Percentiles rank a stretch among this genome's conserved stretches.
These are phyloP conservation scores for Pterocles orientalis DNA, from an alignment of 2,113 vertebrate genomes.

Conservation along the genomic window DNA sequence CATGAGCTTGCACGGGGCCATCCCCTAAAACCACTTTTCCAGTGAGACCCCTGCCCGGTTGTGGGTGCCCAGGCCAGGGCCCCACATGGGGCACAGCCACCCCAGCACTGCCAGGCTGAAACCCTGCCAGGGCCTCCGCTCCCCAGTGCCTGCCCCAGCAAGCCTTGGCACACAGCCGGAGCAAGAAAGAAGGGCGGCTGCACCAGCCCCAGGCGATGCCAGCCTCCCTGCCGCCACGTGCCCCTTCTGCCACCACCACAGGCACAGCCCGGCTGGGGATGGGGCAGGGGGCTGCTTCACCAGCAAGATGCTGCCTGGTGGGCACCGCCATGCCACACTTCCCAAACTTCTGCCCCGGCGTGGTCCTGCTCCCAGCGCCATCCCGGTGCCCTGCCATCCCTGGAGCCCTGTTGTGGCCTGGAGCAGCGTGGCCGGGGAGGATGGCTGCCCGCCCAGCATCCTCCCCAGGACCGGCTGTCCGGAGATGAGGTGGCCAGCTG, in stretches of 20 bases:
- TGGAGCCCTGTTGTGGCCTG: neutral
- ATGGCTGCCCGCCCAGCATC: neutral
- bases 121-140: constrained; percentile 31
- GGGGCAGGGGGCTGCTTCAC: neutral
- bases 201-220: neutral
- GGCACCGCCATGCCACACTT: accelerated
- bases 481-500: neutral
- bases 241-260: neutral
- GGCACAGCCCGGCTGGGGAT: neutral
- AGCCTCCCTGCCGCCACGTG: neutral
- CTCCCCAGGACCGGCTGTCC: neutral
- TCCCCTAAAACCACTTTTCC: neutral
- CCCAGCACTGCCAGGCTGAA: neutral
- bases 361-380: neutral
- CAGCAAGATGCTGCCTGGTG: neutral
- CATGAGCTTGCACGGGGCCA: neutral
- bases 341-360: neutral
- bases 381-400: neutral
- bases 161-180: constrained; percentile 29
- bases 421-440: neutral
- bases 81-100: accelerated
- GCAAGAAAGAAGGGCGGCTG: neutral
- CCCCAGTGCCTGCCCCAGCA: neutral
- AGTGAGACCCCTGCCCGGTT: neutral
- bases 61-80: neutral